Evolutionary conservation across 2,797 vertebrate species (phyloP).

Genomic region (Bovichtus variegatus): DNA sequence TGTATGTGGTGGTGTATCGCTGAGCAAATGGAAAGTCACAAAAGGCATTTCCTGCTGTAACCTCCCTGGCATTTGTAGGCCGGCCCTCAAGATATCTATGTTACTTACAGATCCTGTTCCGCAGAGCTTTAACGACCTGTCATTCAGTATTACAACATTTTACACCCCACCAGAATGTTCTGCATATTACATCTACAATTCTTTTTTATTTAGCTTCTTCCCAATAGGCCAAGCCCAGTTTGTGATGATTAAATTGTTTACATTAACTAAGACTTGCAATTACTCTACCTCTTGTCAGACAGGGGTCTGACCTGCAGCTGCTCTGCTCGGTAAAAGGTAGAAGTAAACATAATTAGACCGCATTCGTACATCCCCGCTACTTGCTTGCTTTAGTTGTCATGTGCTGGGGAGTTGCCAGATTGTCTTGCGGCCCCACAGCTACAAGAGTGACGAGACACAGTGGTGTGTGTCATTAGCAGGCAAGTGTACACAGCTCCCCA

Average conservation of each 20-base stretch:
- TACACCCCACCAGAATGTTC: constrained; percentile 50
- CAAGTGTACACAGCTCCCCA: constrained; percentile 83
- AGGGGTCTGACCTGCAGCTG: constrained; percentile 60
- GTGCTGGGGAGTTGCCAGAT: constrained; percentile 82
- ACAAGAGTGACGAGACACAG: constrained; percentile 75
- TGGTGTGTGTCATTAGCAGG: constrained; percentile 84
- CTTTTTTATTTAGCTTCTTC: constrained; percentile 48
- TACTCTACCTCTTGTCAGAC: constrained; percentile 52
- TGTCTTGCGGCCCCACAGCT: constrained; percentile 76
- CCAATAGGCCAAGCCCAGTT: constrained; percentile 41
- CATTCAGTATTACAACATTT: constrained; percentile 77
- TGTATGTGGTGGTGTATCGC: constrained; percentile 75
- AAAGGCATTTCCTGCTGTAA: constrained; percentile 90
- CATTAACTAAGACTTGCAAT: constrained; percentile 53
- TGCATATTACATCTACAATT: constrained; percentile 25
- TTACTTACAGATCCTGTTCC: constrained; percentile 87
- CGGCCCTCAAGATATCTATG: constrained; percentile 85
- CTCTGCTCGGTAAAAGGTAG: constrained; percentile 66
- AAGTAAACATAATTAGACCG: constrained; percentile 81
- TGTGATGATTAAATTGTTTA: constrained; percentile 56
- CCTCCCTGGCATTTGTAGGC: constrained; percentile 86
- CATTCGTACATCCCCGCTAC: constrained; percentile 66
- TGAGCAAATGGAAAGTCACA: constrained; percentile 90
- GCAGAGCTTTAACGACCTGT: constrained; percentile 78
- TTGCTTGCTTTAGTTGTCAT: constrained; percentile 69